These are phyloP conservation scores for Calcarius lapponicus DNA, from an alignment of 2,797 vertebrate species.

Conservation along the genomic window DNA sequence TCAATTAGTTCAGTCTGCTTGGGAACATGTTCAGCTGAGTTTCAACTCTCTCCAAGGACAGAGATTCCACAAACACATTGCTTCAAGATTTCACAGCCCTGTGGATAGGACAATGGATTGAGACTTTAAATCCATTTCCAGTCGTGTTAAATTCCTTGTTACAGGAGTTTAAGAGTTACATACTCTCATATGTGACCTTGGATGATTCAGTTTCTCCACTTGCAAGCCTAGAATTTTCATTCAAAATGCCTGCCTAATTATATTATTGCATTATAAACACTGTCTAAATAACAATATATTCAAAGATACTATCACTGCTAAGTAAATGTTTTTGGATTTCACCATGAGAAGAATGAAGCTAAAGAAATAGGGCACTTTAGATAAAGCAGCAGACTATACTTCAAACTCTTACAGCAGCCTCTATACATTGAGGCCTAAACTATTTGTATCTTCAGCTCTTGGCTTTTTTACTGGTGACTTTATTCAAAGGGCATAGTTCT, in stretches of 20 bases:
- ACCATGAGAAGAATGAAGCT: background rate
- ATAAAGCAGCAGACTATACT: background rate
- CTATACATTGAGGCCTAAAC: background rate
- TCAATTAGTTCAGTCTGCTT: background rate
- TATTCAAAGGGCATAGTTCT: background rate
- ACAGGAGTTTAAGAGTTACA: background rate
- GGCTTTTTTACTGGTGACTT: background rate
- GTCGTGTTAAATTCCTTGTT: background rate
- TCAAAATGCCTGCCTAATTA: background rate
- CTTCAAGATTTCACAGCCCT: background rate
- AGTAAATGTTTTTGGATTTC: background rate
- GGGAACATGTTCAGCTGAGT: background rate
- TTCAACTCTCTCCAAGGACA: background rate
- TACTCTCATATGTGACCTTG: background rate
- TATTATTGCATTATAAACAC: background rate
- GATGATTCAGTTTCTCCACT: background rate
- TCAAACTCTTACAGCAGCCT: background rate
- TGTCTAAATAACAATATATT: background rate
- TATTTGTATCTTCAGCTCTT: background rate
- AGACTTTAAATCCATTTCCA: background rate
- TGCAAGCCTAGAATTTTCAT: background rate
- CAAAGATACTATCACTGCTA: background rate
- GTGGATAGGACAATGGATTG: background rate
- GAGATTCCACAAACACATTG: background rate
- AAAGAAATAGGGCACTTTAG: background rate